Conservation (phyloP, 2,113 vertebrate species). For the Salvelinus namaycush region DNA sequence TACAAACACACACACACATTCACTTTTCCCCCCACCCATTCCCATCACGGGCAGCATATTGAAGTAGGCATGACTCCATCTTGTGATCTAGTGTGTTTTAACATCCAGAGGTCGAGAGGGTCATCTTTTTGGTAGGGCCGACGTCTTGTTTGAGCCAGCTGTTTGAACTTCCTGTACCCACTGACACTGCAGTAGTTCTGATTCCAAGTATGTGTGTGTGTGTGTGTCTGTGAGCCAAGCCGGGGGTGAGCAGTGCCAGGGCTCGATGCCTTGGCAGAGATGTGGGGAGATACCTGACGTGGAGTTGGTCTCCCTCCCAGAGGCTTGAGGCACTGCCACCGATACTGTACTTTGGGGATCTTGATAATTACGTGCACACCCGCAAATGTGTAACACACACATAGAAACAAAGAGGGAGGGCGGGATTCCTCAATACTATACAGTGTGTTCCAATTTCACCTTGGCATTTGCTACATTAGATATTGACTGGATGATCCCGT, state of each 20-base stretch:
- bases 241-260: slow-evolving; percentile 10
- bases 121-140: slow-evolving; percentile 12
- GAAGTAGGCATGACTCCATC: slow-evolving; percentile 27
- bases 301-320: slow-evolving; percentile 15
- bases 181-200: slow-evolving; percentile 8
- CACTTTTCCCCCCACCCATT: not conserved
- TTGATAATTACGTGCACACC: slow-evolving; percentile 12
- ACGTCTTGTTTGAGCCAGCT: slow-evolving; percentile 39
- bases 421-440: slow-evolving; percentile 63
- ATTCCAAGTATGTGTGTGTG: slow-evolving; percentile 9
- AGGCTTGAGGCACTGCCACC: slow-evolving; percentile 21
- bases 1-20: not conserved
- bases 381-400: not conserved
- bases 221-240: not conserved
- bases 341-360: slow-evolving; percentile 21
- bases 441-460: slow-evolving; percentile 24
- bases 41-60: slow-evolving; percentile 15
- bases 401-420: slow-evolving; percentile 16
- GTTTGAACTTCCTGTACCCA: slow-evolving; percentile 27
- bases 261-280: slow-evolving; percentile 31
- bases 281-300: slow-evolving; percentile 14
- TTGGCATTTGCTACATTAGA: slow-evolving; percentile 46
- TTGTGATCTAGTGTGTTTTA: slow-evolving; percentile 30
- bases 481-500: slow-evolving; percentile 56
- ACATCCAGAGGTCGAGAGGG: slow-evolving; percentile 48